Evolutionary conservation across 1,140 invertebrate species (phyloP).

Genomic region (Cydia pomonella): DNA sequence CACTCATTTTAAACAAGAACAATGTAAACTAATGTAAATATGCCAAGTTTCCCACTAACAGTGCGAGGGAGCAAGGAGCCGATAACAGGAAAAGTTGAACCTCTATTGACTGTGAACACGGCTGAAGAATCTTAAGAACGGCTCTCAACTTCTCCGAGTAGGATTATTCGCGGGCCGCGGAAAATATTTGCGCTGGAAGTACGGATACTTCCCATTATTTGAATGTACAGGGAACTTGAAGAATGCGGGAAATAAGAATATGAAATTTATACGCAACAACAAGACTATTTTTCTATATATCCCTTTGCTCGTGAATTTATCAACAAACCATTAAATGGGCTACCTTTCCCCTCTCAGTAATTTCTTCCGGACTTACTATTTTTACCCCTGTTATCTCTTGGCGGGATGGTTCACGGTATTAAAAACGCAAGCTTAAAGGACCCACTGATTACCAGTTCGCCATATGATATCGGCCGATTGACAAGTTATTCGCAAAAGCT

Average conservation of each 20-base stretch:
- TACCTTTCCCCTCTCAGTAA: too few relatives aligned
- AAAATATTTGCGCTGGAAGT: constrained; percentile 5
- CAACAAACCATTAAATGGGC: too few relatives aligned
- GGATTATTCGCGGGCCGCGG: constrained; percentile 39
- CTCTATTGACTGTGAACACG: constrained; percentile 46
- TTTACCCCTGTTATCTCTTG: too few relatives aligned
- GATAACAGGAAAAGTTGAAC: constrained; percentile 52
- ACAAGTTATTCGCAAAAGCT: too few relatives aligned
- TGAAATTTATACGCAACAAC: neutral
- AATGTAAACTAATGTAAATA: constrained; percentile 29
- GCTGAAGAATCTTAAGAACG: constrained; percentile 42
- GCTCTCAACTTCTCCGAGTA: constrained; percentile 43
- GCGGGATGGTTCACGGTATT: too few relatives aligned
- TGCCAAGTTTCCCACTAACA: constrained; percentile 29
- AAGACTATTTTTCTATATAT: neutral
- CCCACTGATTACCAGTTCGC: too few relatives aligned
- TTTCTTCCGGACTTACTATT: too few relatives aligned
- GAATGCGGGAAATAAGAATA: neutral
- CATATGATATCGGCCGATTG: too few relatives aligned
- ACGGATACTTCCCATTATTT: constrained; percentile 2
- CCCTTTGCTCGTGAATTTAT: too few relatives aligned
- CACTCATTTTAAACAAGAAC: constrained; percentile 31
- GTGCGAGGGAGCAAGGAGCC: neutral
- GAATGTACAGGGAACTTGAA: neutral
- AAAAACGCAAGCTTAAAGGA: too few relatives aligned